Percentiles rank a stretch among this genome's conserved stretches.
Evolutionary conservation across 2,888 invertebrate genomes (phyloP).

Genomic region (Aspidapion aeneum): DNA sequence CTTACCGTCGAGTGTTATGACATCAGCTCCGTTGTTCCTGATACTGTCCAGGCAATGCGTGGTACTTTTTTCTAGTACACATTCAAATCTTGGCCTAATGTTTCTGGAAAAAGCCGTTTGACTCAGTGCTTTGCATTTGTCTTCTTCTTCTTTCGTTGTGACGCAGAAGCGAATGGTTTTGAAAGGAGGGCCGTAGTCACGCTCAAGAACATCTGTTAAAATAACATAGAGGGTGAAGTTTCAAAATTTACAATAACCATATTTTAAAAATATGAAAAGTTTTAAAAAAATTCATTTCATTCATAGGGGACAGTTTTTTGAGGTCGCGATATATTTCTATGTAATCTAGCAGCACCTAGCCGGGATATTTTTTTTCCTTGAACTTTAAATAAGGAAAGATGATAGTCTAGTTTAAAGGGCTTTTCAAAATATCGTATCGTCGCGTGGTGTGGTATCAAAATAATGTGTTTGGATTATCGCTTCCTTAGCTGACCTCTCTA

Average conservation of each 20-base stretch:
- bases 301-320: no score
- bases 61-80: slow-evolving; percentile 61
- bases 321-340: no score
- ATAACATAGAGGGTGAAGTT: neutral
- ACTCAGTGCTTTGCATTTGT: slow-evolving; percentile 71
- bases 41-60: slow-evolving; percentile 66
- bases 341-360: no score
- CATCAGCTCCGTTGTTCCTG: slow-evolving; percentile 65
- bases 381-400: no score
- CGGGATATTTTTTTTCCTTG: no score
- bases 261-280: no score
- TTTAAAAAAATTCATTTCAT: no score
- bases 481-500: no score
- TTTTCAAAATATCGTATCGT: no score
- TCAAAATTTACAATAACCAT: neutral
- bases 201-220: slow-evolving; percentile 55
- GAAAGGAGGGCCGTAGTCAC: slow-evolving; percentile 68
- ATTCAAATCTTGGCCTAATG: slow-evolving; percentile 76
- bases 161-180: slow-evolving; percentile 67
- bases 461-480: no score
- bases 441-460: no score
- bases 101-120: slow-evolving; percentile 73
- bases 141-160: slow-evolving; percentile 59
- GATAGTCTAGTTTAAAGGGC: no score
- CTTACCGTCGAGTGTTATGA: slow-evolving; percentile 63